Evolutionary conservation across 2,113 vertebrate genomes (phyloP), one percentile per base, ranked within the genome.

Genomic region (Todiramphus saurophagus): DNA sequence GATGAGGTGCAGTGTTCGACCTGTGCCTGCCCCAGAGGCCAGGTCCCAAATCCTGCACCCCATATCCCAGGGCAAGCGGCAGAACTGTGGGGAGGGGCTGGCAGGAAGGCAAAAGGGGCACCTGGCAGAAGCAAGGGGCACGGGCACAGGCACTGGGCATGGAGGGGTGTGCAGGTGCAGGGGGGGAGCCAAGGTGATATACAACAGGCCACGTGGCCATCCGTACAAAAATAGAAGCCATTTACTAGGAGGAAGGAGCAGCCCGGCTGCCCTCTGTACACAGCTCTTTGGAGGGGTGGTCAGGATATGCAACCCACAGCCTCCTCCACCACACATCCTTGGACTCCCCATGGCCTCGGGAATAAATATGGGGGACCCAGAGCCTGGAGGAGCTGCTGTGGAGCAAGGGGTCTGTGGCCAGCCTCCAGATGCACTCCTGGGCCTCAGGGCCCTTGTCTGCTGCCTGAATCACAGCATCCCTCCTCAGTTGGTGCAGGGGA

Each of bases 221-320:
- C 64, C 28, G 3, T 97, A 97, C 75, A 96, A 97, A 97, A 97
- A 97, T 97, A 97, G 95, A 97, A 95, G 75, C 88, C 90, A 92
- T 97, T 97, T 97, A 95, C 84, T 89, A 85, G 74, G 27, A 58
- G 82, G 86, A 73, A 82, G 60, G 20, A 66, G 58, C 96, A 97
- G 96, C 88, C 96, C 94, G 5, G 96, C 96, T 97, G 97, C 95
- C 96, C 96, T 70, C 53, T 74, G 41, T 89, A 96, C 76, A 93
- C 41, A 72, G 74, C 75, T 60, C 64, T 84, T 43, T 35, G 41
- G 63, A n/a, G 41, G 8, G 41, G 8, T 30, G 23, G 55, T 51
- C 13, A 15, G 59, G 78, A 35, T 69, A 72, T 16, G 41, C 50
- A 60, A 13, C 37, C 82, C 79, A 63, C 55, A 77, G 75, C 62